Evolutionary conservation across 2,888 invertebrate genomes (phyloP), one percentile per base, ranked within the genome.

Genomic region (Hydrotaea cyrtoneurina): DNA sequence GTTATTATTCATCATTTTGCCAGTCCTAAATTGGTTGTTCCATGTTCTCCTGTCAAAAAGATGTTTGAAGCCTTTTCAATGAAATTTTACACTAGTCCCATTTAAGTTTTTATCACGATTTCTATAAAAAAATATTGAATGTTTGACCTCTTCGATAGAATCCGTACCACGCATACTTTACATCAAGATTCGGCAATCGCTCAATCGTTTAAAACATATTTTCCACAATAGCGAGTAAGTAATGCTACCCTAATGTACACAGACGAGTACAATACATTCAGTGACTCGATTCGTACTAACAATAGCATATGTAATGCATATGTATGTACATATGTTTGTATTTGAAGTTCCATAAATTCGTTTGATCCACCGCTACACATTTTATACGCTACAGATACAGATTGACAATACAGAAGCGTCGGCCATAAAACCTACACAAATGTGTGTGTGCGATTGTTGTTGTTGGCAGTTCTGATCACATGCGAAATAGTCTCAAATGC

Each of bases 301-400:
- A 62, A 62, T 62, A 62, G 26, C 62, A 62, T 31, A 31, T 31
- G 31, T 31, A 59, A 26, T 15, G 19, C 59, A 62, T 26, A 62
- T 5, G 13, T 7, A 50, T 50, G n/a, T 50, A 1, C 50, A n/a
- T 31, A 31, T 62, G 59, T 26, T 15, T 26, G 62, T 31, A 31
- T 62, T 26, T 62, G 62, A 31, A 62, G n/a, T 62, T 62, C 31
- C 62, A 31, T n/a, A 62, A 62, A 62, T 31, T 62, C 62, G 15
- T 62, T 62, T 62, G 62, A 62, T 62, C 62, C 62, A 62, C 62
- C 62, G 62, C 62, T 62, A 31, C 62, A 62, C 62, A 3, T 59
- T 59, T 31, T 62, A 26, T 62, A 4, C 31, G 31, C n/a, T 8
- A 31, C 62, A 62, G 62, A 59, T 8, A 31, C 62, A 62, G 62